These are phyloP conservation scores for Microdon myrmicae DNA, from an alignment of 2,888 invertebrate species.

Conservation along the genomic window DNA sequence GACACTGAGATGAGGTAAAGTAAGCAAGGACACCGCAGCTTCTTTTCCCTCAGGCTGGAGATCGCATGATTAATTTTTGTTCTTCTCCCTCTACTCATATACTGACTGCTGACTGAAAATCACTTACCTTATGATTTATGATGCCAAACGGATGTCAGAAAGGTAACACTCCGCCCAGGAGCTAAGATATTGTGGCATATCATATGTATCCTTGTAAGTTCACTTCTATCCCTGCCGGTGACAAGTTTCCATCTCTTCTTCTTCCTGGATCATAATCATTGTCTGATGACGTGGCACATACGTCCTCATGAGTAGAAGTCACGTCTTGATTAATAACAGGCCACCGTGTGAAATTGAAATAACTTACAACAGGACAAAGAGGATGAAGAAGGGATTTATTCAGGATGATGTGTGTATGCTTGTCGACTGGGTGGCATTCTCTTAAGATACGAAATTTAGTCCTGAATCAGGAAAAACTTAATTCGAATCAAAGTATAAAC, in stretches of 20 bases:
- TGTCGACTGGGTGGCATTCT: no score
- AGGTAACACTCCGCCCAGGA: conserved; percentile 34
- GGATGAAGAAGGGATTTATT: neutral
- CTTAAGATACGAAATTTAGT: no score
- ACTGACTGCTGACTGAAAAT: conserved; percentile 28
- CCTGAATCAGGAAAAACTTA: no score
- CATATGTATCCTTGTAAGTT: no score
- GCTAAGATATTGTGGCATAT: conserved; percentile 22
- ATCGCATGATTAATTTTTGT: conserved; percentile 44
- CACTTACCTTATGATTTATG: conserved; percentile 50
- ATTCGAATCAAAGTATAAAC: no score
- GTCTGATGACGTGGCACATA: conserved; percentile 30
- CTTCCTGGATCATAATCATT: conserved; percentile 28
- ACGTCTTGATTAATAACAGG: conserved; percentile 17
- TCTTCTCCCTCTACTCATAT: conserved; percentile 11
- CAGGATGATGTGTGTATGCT: neutral
- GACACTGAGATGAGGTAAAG: no score
- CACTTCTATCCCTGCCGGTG: conserved; percentile 20
- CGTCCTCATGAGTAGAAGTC: conserved; percentile 11
- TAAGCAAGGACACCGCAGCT: no score
- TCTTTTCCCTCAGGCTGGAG: conserved; percentile 20
- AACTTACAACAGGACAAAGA: neutral
- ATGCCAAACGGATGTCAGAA: conserved; percentile 49
- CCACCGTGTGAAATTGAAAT: neutral
- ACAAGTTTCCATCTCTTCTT: conserved; percentile 32